Percentiles rank a stretch among this genome's conserved stretches.
phyloP scores from a whole-genome alignment of 2,113 vertebrate genomes.

The Lepus europaeus region DNA sequence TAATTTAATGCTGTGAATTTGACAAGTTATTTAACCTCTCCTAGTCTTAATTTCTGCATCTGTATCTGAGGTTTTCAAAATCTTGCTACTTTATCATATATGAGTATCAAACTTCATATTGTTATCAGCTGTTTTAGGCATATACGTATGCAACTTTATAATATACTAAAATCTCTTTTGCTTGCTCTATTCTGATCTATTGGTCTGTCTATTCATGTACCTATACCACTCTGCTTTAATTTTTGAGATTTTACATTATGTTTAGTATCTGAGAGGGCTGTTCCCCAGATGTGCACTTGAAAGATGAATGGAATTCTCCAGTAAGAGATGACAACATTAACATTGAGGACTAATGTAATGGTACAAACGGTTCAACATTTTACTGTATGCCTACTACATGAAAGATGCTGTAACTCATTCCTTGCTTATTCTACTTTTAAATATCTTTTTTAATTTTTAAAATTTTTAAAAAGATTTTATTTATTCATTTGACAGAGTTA shows the following conservation, averaged over 20 bases:
- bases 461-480: no score
- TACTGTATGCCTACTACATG: neutral
- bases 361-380: neutral
- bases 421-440: neutral
- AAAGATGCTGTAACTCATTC: neutral
- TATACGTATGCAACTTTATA: conserved; percentile 14
- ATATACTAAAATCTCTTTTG: neutral
- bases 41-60: conserved; percentile 8
- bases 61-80: conserved; percentile 44
- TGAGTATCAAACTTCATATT: neutral
- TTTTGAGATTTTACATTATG: conserved; percentile 31
- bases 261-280: neutral
- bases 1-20: conserved; percentile 24
- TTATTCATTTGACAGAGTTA: no score
- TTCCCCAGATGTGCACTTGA: neutral
- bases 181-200: neutral
- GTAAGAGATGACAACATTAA: conserved; percentile 10
- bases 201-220: neutral
- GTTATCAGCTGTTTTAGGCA: neutral
- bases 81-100: neutral
- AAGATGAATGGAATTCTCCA: neutral
- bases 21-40: neutral
- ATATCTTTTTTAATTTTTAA: neutral
- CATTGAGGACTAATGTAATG: neutral
- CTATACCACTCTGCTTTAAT: neutral